Evolutionary conservation across 2,888 invertebrate species (phyloP).

Genomic region (Leptothorax acervorum): DNA sequence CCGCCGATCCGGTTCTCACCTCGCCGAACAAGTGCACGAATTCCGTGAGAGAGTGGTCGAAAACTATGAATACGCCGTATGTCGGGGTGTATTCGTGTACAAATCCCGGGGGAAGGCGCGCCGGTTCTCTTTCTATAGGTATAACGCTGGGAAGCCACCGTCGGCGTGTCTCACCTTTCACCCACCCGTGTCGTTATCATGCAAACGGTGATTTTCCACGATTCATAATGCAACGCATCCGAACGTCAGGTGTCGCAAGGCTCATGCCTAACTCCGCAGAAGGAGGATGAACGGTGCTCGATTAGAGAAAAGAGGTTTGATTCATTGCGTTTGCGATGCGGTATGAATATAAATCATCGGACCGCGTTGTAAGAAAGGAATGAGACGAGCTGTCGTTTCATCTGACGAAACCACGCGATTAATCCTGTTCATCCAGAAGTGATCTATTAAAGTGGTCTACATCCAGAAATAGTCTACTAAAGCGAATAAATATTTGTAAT

Average conservation of each 20-base stretch:
- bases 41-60: conserved; percentile 33
- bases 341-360: conserved; percentile 6
- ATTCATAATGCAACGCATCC: conserved; percentile 24
- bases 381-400: neutral
- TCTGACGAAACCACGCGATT: neutral
- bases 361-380: neutral
- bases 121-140: conserved; percentile 23
- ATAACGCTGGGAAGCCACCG: conserved; percentile 5
- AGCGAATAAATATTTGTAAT: neutral
- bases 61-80: conserved; percentile 54
- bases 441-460: neutral
- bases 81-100: conserved; percentile 28
- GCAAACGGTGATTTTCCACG: conserved; percentile 48
- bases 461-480: neutral
- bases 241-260: neutral
- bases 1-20: conserved; percentile 29
- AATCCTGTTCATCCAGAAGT: neutral
- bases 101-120: conserved; percentile 53
- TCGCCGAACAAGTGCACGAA: conserved; percentile 30
- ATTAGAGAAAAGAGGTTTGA: conserved; percentile 43
- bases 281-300: neutral
- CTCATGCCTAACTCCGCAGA: neutral
- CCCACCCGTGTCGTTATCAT: conserved; percentile 36
- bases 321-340: conserved; percentile 32
- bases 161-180: conserved; percentile 34